Conservation (phyloP, 2,888 invertebrate species). For the Thereva unica region DNA sequence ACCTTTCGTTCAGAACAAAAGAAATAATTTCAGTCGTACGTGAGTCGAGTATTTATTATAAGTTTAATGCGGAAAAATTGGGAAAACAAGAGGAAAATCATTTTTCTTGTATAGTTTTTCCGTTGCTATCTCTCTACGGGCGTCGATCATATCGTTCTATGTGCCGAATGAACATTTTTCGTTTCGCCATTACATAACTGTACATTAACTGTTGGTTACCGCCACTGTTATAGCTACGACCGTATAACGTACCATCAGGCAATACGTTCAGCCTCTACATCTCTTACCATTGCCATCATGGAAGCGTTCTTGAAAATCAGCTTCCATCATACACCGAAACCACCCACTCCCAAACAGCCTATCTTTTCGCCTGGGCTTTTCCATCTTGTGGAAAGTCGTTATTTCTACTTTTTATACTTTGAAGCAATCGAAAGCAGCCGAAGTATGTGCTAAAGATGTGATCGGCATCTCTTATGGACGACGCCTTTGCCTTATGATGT, state of each 20-base stretch:
- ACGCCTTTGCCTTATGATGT: conserved; percentile 13
- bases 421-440: conserved; percentile 32
- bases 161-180: not conserved
- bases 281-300: not conserved
- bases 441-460: conserved; percentile 37
- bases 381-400: conserved; percentile 24
- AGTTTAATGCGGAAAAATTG: conserved; percentile 38
- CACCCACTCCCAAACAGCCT: not conserved
- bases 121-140: not conserved
- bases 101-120: conserved; percentile 25
- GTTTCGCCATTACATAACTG: not conserved
- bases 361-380: not conserved
- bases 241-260: conserved; percentile 1
- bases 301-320: not conserved
- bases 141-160: not conserved
- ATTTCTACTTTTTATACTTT: conserved; percentile 33
- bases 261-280: not conserved
- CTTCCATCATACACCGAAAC: conserved; percentile 5
- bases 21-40: conserved; percentile 40
- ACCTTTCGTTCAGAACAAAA: conserved; percentile 30
- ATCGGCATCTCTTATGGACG: conserved; percentile 32
- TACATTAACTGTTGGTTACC: conserved; percentile 11
- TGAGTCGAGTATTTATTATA: conserved; percentile 42
- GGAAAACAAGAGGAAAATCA: conserved; percentile 25
- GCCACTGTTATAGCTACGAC: conserved; percentile 17